Base-by-base conservation (phyloP, 2,888 invertebrate species). In the Dasysyrphus albostriatus region DNA sequence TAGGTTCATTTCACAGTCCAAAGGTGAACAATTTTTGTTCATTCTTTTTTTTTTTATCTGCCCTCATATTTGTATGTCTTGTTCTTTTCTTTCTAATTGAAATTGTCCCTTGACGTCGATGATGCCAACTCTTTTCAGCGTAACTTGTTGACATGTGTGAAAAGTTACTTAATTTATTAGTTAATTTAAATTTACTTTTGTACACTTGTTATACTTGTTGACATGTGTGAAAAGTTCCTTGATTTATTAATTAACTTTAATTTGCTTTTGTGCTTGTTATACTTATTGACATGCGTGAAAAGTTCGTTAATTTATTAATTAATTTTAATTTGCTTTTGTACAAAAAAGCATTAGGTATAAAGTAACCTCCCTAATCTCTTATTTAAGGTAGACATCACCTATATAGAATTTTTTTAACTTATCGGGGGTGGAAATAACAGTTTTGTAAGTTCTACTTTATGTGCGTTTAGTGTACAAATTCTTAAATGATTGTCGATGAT, bases 11-110 rank as follows among this genome's bases (percentile, higher is more conserved):
- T 44, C 63, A 32, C 56, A 63, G 82, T 82, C 82, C 76, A 82
- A 82, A 82, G 82, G 82, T 82, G 63, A 76, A 72, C 32, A 24
- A 19, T 77, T 63, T 42, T 65, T 56, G 12, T 16, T 69, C 56
- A 29, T 5, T 19, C 5, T 49, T 4, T 49, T 19, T 19, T 2
- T 49, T 42, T 42, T 42, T 5, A 5, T 5, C 14, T 42, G 42
- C 0, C 4, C 10, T 49, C 19, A 5, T 24, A 5, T 47, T 49
- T 82, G 49, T 61, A 0, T 44, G 49, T 37, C 58, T 67, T 49
- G n/a, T 51, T 83, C 16, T 29, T n/a, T 67, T 34, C 24, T 24
- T 24, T 24, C 24, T 51, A 29, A 24, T 82, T 65, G 3, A 19
- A 24, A 54, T 54, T 63, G 44, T 37, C 12, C 5, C 6, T 29